Evolutionary conservation across 2,113 vertebrate genomes (phyloP).

Genomic region (Malurus alboscapulatus): DNA sequence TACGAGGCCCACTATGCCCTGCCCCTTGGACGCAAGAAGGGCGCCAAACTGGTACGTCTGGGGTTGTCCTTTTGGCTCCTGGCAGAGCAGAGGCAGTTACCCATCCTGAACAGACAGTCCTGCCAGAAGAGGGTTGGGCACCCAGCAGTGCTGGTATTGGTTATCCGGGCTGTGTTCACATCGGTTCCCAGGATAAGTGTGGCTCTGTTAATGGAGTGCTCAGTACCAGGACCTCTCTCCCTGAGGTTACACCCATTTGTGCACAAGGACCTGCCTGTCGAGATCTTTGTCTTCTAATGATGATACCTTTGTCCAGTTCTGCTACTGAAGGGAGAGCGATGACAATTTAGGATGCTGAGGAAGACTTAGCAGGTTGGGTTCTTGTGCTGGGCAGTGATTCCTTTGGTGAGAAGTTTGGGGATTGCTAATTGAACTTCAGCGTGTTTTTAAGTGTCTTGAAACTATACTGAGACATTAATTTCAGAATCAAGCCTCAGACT

Average conservation of each 20-base stretch:
- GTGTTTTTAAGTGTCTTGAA: background rate
- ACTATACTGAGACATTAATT: no score
- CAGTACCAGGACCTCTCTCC: background rate
- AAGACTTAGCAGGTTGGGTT: slow-evolving; percentile 56
- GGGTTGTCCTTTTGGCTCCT: accelerated
- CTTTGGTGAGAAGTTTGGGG: background rate
- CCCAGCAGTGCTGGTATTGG: accelerated
- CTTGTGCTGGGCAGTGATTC: background rate
- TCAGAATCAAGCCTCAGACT: background rate
- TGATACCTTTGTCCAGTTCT: slow-evolving; percentile 90
- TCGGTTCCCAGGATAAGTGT: background rate
- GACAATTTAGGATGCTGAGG: slow-evolving; percentile 78
- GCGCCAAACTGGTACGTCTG: slow-evolving; percentile 89
- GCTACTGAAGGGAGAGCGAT: slow-evolving; percentile 87
- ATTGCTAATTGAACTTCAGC: background rate
- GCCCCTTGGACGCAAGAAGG: slow-evolving; percentile 97
- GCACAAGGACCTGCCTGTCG: background rate
- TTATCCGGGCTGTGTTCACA: accelerated
- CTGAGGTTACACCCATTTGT: accelerated
- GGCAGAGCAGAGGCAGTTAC: background rate
- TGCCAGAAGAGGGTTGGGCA: background rate
- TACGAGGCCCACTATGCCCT: slow-evolving; percentile 93
- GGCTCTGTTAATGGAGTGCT: background rate
- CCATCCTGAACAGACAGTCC: accelerated
- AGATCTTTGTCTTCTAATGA: slow-evolving; percentile 80